Conservation (phyloP, 2,113 vertebrate species). For the Albula goreensis region DNA sequence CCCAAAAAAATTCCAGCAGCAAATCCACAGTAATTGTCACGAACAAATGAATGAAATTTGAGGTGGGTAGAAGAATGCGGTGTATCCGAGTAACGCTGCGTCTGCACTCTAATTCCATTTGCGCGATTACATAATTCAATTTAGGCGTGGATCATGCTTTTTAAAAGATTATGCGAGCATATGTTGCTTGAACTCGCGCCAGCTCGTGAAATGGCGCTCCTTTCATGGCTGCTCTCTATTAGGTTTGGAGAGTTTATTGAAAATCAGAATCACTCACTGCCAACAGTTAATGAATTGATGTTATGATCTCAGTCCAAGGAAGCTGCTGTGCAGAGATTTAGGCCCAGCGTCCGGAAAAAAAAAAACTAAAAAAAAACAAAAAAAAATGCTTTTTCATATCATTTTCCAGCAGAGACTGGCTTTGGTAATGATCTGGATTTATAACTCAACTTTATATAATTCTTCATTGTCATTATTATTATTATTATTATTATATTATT, state of each 20-base stretch:
- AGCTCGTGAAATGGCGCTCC: constrained; percentile 55
- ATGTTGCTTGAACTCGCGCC: constrained; percentile 73
- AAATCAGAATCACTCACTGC: constrained; percentile 69
- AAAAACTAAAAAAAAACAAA: constrained; percentile 55
- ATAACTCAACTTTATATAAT: neutral
- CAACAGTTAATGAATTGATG: constrained; percentile 78
- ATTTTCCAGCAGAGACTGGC: constrained; percentile 42
- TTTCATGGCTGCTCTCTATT: constrained; percentile 62
- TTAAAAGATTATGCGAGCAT: constrained; percentile 79
- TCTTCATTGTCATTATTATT: neutral
- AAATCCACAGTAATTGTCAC: constrained; percentile 56
- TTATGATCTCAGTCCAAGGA: constrained; percentile 72
- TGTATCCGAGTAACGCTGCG: constrained; percentile 78
- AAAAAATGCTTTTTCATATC: constrained; percentile 49
- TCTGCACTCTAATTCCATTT: constrained; percentile 89
- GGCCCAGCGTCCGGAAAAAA: constrained; percentile 59
- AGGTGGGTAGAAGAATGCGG: constrained; percentile 61
- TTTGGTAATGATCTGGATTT: constrained; percentile 30
- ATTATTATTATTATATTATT: neutral
- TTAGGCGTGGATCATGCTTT: constrained; percentile 65
- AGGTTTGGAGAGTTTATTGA: constrained; percentile 72
- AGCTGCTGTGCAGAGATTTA: constrained; percentile 66
- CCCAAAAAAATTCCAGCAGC: constrained; percentile 70
- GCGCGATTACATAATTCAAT: constrained; percentile 82
- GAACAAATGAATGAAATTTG: constrained; percentile 67